Conservation (phyloP, 2,888 invertebrate genomes). For the Hydraecia micacea region DNA sequence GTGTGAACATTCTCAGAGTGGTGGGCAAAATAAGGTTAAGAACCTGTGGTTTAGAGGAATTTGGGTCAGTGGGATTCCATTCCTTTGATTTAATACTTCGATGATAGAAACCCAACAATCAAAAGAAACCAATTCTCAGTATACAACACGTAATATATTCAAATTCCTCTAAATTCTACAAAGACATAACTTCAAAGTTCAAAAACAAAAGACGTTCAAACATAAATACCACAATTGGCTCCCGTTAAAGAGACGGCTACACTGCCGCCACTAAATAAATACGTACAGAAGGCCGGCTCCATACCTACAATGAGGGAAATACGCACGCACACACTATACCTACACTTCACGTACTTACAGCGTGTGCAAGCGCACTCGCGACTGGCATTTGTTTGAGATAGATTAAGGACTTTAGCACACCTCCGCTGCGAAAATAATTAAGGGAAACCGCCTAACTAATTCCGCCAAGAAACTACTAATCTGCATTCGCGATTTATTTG, state of each 20-base stretch:
- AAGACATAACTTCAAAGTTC: slow-evolving; percentile 33
- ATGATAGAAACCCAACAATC: background rate
- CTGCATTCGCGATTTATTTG: too few relatives aligned
- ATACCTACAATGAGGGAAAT: background rate
- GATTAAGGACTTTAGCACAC: too few relatives aligned
- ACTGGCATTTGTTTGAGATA: background rate
- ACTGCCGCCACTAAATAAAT: background rate
- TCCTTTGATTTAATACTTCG: too few relatives aligned
- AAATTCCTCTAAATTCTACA: slow-evolving; percentile 20
- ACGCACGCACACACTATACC: background rate
- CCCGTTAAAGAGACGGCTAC: background rate
- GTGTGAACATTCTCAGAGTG: too few relatives aligned
- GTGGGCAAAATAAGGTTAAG: too few relatives aligned
- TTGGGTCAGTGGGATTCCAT: too few relatives aligned
- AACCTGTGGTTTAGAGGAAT: too few relatives aligned
- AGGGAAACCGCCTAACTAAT: too few relatives aligned
- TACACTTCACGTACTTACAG: background rate
- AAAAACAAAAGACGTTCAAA: slow-evolving; percentile 33
- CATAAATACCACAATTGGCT: slow-evolving; percentile 45
- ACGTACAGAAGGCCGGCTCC: background rate
- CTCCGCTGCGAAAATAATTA: too few relatives aligned
- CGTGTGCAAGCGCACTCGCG: background rate
- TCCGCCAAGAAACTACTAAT: too few relatives aligned
- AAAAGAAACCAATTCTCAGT: slow-evolving; percentile 4
- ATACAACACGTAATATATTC: slow-evolving; percentile 4